Evolutionary conservation across 2,888 invertebrate genomes (phyloP), one percentile per base, ranked within the genome.

Genomic region (Hypolimnas misippus): DNA sequence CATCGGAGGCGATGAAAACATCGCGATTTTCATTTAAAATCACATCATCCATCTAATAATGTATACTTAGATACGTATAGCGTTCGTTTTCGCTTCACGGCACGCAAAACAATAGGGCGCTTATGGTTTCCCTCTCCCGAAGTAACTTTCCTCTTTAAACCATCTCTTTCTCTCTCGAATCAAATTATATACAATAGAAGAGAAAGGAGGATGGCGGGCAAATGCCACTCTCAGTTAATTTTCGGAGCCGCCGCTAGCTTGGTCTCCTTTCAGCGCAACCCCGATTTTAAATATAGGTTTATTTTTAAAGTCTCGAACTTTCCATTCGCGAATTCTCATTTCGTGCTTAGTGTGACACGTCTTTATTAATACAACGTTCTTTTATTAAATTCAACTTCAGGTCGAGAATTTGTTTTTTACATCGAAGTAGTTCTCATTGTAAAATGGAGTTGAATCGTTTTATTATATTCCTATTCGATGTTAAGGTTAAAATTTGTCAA

Each of bases 151-250:
- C 81, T 81, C 72, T 67, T 72, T 75, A 68, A 64, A 19, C 76
- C 73, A 52, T 87, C 83, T 72, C 74, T 70, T 68, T 87, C 76
- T 54, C 74, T 70, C 79, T 62, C 57, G 66, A 61, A 61, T 52
- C 40, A 53, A 56, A 38, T 60, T 46, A 56, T 60, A 63, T 67
- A 65, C 70, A 84, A 70, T 82, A 38, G 77, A 87, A 69, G 70
- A 78, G 81, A 66, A 66, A 67, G 64, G 79, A 73, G 62, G 71
- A 76, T 70, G 70, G 72, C 73, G 75, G 71, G 79, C 79, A 76
- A 83, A 86, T 86, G 87, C 84, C 84, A 87, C 89, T 90, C 87
- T 86, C 76, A 84, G 89, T 86, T 89, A 91, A 91, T 91, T 91
- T 89, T 84, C 82, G 75, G 72, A 78, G 84, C 82, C 84, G 79